A percentile compares a stretch with the other conserved stretches of the same genome.
Evolutionary conservation across 2,888 invertebrate species (phyloP).

Genomic region (Platycheirus rosarum): DNA sequence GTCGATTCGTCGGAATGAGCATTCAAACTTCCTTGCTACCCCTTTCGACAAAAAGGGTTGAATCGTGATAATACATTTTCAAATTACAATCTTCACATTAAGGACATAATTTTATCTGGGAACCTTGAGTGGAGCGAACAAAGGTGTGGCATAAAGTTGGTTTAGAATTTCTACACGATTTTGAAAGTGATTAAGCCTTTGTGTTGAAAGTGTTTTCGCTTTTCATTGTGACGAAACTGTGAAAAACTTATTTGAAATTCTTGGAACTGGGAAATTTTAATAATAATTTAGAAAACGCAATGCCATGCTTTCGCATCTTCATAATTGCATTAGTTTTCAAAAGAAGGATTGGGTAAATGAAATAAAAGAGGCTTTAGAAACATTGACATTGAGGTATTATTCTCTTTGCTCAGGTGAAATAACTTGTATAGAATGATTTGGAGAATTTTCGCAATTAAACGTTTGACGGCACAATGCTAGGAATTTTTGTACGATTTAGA

Average conservation of each 20-base stretch:
- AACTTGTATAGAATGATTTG: slow-evolving; percentile 64
- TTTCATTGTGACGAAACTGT: slow-evolving; percentile 56
- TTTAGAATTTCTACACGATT: slow-evolving; percentile 61
- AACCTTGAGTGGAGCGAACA: slow-evolving; percentile 38
- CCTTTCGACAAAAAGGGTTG: slow-evolving; percentile 48
- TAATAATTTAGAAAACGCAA: slow-evolving; percentile 72
- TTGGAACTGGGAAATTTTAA: slow-evolving; percentile 59
- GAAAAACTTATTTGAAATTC: slow-evolving; percentile 71
- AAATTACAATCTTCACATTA: slow-evolving; percentile 82
- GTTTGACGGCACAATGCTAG: neutral
- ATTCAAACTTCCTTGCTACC: slow-evolving; percentile 26
- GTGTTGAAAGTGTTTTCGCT: slow-evolving; percentile 42
- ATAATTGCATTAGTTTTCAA: slow-evolving; percentile 67
- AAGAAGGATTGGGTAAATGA: neutral
- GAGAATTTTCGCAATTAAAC: slow-evolving; percentile 15
- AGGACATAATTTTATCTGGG: slow-evolving; percentile 81
- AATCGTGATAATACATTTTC: slow-evolving; percentile 76
- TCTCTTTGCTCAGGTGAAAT: slow-evolving; percentile 60
- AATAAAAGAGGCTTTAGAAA: slow-evolving; percentile 11
- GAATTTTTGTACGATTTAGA: slow-evolving; percentile 15
- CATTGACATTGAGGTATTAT: slow-evolving; percentile 56
- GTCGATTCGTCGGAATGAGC: slow-evolving; percentile 48
- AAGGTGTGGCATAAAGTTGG: slow-evolving; percentile 61
- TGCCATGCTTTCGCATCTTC: slow-evolving; percentile 66
- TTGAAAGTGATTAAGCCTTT: slow-evolving; percentile 32